Conservation (phyloP, 2,113 vertebrate species). For the Macquaria australasica region DNA sequence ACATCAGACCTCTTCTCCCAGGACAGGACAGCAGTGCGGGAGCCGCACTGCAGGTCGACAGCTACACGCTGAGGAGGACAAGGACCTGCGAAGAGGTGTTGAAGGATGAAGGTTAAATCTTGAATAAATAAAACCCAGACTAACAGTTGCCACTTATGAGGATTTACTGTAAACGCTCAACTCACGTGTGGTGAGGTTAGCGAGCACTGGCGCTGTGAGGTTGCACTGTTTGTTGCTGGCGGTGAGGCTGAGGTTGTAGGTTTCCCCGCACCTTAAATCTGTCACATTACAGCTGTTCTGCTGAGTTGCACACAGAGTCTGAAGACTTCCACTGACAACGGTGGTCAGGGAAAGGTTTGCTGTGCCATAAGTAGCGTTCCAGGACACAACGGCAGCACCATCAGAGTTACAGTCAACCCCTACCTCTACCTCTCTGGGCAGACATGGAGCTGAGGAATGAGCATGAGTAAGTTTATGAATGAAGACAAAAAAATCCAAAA, state of each 20-base stretch:
- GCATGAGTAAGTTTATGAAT: not conserved
- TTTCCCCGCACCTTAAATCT: conserved; percentile 76
- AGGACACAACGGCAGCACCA: conserved; percentile 68
- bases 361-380: conserved; percentile 62
- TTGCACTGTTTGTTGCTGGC: conserved; percentile 74
- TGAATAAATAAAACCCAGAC: not conserved
- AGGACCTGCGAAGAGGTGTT: conserved; percentile 61
- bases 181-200: conserved; percentile 79
- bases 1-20: conserved; percentile 73
- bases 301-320: conserved; percentile 71
- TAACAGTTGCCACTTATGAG: not conserved
- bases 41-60: conserved; percentile 69
- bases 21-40: conserved; percentile 58
- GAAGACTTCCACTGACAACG: conserved; percentile 51
- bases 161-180: not conserved
- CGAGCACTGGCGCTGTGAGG: conserved; percentile 35
- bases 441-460: conserved; percentile 78
- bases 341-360: conserved; percentile 72
- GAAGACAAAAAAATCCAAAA: too few species aligned
- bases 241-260: conserved; percentile 76
- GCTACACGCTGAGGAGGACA: conserved; percentile 72
- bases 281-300: conserved; percentile 69
- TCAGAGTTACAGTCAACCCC: conserved; percentile 69
- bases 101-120: not conserved
- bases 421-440: conserved; percentile 59